Evolutionary conservation across 2,888 invertebrate species (phyloP), one percentile per base, ranked within the genome.

Genomic region (Antheraea assamensis): DNA sequence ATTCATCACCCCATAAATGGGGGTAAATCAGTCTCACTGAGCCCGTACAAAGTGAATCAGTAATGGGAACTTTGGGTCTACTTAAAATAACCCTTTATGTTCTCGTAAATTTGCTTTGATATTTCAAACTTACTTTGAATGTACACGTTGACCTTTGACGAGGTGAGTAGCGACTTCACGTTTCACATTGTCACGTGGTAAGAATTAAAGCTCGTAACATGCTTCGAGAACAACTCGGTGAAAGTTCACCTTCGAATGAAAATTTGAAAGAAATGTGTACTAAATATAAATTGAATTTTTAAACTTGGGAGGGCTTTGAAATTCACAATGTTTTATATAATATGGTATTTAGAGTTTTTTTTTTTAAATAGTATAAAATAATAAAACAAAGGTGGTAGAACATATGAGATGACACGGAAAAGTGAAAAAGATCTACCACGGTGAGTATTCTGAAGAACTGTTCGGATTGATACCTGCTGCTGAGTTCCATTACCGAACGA

Each of bases 41-140:
- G 55, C 35, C 64, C 49, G 79, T 78, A 80, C 78, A 82, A 82
- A 82, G 82, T 77, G 83, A 82, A 82, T 82, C 70, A 35, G 68
- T 35, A 68, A 68, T 68, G 35, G 35, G 68, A 68, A 68, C 35
- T 68, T 66, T 35, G 35, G 35, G 68, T n/a, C 35, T 31, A 68
- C 21, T 35, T 68, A 68, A 35, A 64, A 64, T 64, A 64, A 64
- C 61, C 61, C 61, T 64, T 64, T 64, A 64, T 27, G 13, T n/a
- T 64, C 30, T 27, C 61, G 61, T 64, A 64, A 64, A 27, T 64
- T 64, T 64, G 30, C 61, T 64, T 64, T 64, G 61, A 64, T 64
- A 64, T 64, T 64, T 15, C 27, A 17, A 64, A 64, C 27, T 64
- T 64, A 19, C 61, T 64, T 64, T 64, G 61, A 61, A 61, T 8